Evolutionary conservation across 2,797 vertebrate species (phyloP).

Genomic region (Sebastes taczanowskii): DNA sequence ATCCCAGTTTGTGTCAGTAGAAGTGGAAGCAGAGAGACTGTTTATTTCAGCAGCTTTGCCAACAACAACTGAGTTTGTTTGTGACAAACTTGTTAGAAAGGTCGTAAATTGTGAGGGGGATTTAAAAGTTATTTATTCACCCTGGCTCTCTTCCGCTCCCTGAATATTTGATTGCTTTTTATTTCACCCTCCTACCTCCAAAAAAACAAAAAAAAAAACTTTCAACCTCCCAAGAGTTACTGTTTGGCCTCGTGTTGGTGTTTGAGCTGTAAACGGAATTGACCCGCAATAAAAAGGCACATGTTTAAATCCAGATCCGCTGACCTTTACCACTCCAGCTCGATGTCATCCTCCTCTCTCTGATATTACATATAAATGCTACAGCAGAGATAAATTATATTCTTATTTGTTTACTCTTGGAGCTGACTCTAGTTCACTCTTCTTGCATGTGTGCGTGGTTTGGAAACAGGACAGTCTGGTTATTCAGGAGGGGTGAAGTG

Average conservation of each 20-base stretch:
- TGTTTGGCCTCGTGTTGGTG: constrained; percentile 75
- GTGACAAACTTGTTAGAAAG: constrained; percentile 49
- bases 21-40: neutral
- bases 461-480: constrained; percentile 5
- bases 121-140: constrained; percentile 47
- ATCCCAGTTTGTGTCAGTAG: neutral
- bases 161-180: constrained; percentile 85
- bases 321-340: constrained; percentile 60
- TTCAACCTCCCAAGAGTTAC: constrained; percentile 64
- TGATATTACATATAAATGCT: neutral
- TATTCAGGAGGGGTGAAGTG: neutral
- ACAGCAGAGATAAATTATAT: neutral
- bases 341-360: neutral
- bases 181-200: neutral
- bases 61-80: neutral
- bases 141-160: constrained; percentile 19
- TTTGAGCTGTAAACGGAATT: constrained; percentile 85
- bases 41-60: neutral
- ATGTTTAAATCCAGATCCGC: constrained; percentile 51
- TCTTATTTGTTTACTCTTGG: neutral
- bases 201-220: neutral
- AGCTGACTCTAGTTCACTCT: neutral
- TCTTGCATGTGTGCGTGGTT: neutral
- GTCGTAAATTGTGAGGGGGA: constrained; percentile 62
- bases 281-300: constrained; percentile 80